A percentile compares a stretch with the other conserved stretches of the same genome.
Evolutionary conservation across 2,888 invertebrate genomes (phyloP).

Genomic region (Ophion costatus): DNA sequence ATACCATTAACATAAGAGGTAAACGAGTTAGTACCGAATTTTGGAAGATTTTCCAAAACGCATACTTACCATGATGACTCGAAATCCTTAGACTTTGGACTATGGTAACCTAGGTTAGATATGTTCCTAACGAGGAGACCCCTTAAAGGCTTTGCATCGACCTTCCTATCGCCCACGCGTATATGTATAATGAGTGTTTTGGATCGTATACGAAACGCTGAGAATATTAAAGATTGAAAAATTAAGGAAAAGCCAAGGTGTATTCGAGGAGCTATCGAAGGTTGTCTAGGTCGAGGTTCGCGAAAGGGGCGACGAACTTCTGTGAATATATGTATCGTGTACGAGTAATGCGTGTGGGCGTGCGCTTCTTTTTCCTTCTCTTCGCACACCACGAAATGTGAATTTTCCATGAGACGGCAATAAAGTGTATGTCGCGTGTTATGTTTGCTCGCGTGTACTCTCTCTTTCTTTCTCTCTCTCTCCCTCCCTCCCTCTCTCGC

Average conservation of each 20-base stretch:
- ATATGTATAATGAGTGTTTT: background rate
- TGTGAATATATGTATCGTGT: background rate
- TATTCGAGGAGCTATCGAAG: conserved; percentile 33
- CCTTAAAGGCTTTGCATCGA: too few relatives aligned
- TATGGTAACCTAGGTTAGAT: too few relatives aligned
- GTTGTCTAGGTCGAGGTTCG: conserved; percentile 63
- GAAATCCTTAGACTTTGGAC: too few relatives aligned
- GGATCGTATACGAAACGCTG: background rate
- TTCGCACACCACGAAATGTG: conserved; percentile 5
- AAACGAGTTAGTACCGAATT: too few relatives aligned
- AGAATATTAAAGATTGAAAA: background rate
- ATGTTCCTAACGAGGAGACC: too few relatives aligned
- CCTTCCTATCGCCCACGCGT: too few relatives aligned
- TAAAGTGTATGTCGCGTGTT: conserved; percentile 31
- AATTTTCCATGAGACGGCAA: conserved; percentile 17
- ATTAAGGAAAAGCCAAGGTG: background rate
- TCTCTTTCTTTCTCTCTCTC: background rate
- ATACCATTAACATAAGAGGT: too few relatives aligned
- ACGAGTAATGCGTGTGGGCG: conserved; percentile 12
- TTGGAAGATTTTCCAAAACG: too few relatives aligned
- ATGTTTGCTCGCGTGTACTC: conserved; percentile 20
- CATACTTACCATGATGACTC: too few relatives aligned
- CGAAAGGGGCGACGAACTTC: conserved; percentile 32
- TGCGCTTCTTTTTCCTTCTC: conserved; percentile 1
- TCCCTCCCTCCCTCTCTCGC: background rate